Conservation (phyloP, 2,113 vertebrate genomes). For the Chinchilla lanigera region DNA sequence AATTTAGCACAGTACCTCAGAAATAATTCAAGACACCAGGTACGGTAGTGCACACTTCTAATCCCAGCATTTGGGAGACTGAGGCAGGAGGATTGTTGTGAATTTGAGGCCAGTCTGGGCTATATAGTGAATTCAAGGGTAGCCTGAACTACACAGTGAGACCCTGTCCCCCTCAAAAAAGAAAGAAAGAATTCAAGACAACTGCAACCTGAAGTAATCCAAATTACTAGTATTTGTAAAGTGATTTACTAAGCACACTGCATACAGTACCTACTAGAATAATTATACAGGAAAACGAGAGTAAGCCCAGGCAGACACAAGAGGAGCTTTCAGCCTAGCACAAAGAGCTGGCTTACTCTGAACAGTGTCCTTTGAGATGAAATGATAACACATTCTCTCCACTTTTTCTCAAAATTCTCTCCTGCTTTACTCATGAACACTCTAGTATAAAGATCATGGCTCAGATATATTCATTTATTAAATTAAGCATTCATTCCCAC, state of each 20-base stretch:
- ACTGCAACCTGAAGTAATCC: not conserved
- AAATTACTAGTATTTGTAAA: not conserved
- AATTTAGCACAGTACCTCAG: not conserved
- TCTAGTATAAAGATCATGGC: not conserved
- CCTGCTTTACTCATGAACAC: not conserved
- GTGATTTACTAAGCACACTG: not conserved
- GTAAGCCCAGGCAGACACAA: not conserved
- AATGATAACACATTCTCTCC: not conserved
- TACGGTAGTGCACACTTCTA: not conserved
- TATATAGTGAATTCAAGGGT: not conserved
- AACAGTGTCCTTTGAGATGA: not conserved
- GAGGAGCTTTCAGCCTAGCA: not conserved
- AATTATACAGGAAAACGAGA: not conserved
- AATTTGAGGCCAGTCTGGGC: too few species aligned
- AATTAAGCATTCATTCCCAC: not conserved
- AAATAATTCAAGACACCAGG: not conserved
- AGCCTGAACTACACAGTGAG: not conserved
- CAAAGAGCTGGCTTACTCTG: not conserved
- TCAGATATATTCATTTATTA: not conserved
- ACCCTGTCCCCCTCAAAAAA: not conserved
- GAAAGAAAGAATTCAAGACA: not conserved
- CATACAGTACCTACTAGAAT: not conserved
- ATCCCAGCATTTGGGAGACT: not conserved
- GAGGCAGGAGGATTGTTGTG: not conserved
- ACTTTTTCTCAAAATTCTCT: not conserved